Evolutionary conservation across 37 sponge, comb jelly and placozoan genomes (phyloP), one percentile per base, ranked within the genome.

Genomic region (Corticium candelabrum): DNA sequence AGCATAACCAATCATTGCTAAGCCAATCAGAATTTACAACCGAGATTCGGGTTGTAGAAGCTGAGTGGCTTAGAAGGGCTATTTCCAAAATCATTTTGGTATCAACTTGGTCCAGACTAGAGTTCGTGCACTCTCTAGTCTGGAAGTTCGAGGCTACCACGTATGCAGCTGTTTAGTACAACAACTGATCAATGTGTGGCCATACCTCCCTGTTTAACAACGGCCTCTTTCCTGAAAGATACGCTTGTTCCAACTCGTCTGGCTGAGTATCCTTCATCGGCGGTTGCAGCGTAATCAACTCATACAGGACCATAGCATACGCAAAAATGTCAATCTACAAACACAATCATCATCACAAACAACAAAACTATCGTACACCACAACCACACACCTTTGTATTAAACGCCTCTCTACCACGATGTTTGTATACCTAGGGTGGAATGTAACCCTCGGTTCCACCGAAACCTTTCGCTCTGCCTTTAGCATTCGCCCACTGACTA

Each of bases 401-500:
- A 74, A 79, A 84, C 32, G 79, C 67, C 29, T 79, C 80, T 31
- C 73, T 35, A 2, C 81, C 81, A 41, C 57, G 86, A 36, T 94
- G 86, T 74, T 82, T 85, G 34, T 85, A 67, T 0, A 94, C 85
- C 81, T 94, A 91, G 21, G 94, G 94, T 33, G 94, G 91, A 74
- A 94, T 94, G 78, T 80, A 90, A 1, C 94, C 94, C 0, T 83
- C 86, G 4, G 94, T 94, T 5, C 94, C 94, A 3, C 80, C 85
- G 30, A 78, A 74, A 1, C 86, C 89, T 33, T 81, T 40, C 38
- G 82, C 82, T 39, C 92, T 86, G 43, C 85, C 85, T 1, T 72
- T 80, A 32, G 73, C 15, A 11, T 80, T 76, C 38, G 83, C 91
- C 81, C 80, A 90, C 85, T 87, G 91, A 75, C 90, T 89, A 76